A percentile compares a stretch with the other conserved stretches of the same genome.
These are phyloP conservation scores for Pandemis corylana DNA, from an alignment of 2,888 invertebrate species.

Conservation along the genomic window DNA sequence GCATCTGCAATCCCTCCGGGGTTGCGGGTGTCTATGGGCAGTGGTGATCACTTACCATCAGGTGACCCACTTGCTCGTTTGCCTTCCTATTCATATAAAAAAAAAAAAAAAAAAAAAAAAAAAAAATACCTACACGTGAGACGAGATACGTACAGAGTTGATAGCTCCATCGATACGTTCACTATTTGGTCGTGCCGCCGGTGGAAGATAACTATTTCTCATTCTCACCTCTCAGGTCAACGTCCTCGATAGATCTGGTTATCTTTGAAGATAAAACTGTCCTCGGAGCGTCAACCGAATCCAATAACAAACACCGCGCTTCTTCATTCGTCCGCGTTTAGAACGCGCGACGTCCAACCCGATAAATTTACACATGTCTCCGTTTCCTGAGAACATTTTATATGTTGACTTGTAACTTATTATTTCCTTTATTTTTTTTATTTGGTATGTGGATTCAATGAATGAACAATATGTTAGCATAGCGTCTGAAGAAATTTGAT, in stretches of 20 bases:
- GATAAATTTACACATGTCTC: slow-evolving; percentile 60
- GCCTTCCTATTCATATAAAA: too few relatives aligned
- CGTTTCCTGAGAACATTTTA: slow-evolving; percentile 68
- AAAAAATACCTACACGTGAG: slow-evolving; percentile 44
- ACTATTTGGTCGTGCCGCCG: slow-evolving; percentile 18
- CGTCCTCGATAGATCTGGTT: slow-evolving; percentile 60
- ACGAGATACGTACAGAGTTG: slow-evolving; percentile 46
- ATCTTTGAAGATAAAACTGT: slow-evolving; percentile 68
- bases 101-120: too few relatives aligned
- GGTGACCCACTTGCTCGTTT: too few relatives aligned
- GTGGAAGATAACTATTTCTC: slow-evolving; percentile 31
- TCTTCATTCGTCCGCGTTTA: slow-evolving; percentile 61
- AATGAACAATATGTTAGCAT: not conserved
- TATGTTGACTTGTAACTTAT: slow-evolving; percentile 39
- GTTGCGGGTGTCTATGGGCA: too few relatives aligned
- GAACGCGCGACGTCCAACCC: slow-evolving; percentile 55
- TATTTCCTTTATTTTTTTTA: slow-evolving; percentile 30
- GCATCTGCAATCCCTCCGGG: too few relatives aligned
- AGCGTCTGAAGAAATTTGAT: not conserved
- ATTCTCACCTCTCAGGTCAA: slow-evolving; percentile 56
- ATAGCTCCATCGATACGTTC: slow-evolving; percentile 43
- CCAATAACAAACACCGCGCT: slow-evolving; percentile 63
- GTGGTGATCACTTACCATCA: too few relatives aligned
- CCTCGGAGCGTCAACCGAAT: slow-evolving; percentile 56
- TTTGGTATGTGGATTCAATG: not conserved